Evolutionary conservation across 2,888 invertebrate genomes (phyloP).

Genomic region (Anagyrus pseudococci): DNA sequence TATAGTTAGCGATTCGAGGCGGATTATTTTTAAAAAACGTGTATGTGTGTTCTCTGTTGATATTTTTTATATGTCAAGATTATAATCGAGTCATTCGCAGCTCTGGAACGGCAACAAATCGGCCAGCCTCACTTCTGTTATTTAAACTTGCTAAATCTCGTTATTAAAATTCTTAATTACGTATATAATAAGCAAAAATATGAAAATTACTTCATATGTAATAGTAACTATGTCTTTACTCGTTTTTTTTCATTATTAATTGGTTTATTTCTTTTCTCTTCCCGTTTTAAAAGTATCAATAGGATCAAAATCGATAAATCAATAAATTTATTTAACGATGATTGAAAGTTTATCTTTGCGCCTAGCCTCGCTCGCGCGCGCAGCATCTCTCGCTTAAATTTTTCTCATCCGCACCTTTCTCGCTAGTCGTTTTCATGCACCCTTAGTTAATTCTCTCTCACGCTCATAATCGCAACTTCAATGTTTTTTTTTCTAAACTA

Average conservation of each 20-base stretch:
- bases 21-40: not conserved
- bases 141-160: constrained; percentile 51
- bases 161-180: constrained; percentile 57
- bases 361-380: constrained; percentile 22
- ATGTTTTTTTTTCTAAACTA: too few relatives aligned
- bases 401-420: too few relatives aligned
- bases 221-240: constrained; percentile 46
- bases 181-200: constrained; percentile 62
- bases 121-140: constrained; percentile 34
- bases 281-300: constrained; percentile 57
- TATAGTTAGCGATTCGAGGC: not conserved
- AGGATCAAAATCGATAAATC: constrained; percentile 57
- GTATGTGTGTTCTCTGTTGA: constrained; percentile 16
- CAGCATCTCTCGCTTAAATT: constrained; percentile 26
- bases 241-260: constrained; percentile 48
- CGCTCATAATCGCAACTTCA: too few relatives aligned
- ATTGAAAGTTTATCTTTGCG: constrained; percentile 51
- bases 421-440: constrained; percentile 25
- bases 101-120: constrained; percentile 24
- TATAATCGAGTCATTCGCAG: constrained; percentile 25
- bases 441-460: constrained; percentile 25
- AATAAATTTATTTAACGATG: constrained; percentile 57
- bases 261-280: too few relatives aligned
- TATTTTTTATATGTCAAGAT: not conserved
- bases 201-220: constrained; percentile 58